Evolutionary conservation across 2,888 invertebrate species (phyloP), one percentile per base, ranked within the genome.

Genomic region (Glyphotaelius pellucidus): DNA sequence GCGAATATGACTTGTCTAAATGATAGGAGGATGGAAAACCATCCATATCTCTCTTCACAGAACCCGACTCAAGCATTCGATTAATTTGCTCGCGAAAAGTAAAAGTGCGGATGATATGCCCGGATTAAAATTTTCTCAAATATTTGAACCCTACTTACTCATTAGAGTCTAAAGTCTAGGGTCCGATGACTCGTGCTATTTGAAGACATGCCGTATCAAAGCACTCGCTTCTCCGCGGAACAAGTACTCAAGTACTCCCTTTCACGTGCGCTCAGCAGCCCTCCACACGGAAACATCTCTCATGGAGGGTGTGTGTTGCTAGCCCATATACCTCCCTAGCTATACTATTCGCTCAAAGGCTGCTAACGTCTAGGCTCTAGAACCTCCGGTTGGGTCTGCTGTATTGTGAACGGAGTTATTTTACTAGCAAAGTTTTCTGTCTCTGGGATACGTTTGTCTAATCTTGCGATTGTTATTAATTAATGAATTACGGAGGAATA

Each of bases 141-240:
- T 67, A 67, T 67, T 9, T 67, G 67, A 25, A 25, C 67, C 67
- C 67, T 67, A 67, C 67, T 67, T 25, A 67, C 67, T 67, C 67
- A n/a, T 67, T 67, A 67, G 67, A 67, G 67, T 67, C 25, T 67
- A 25, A 67, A 67, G 67, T 67, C 67, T 67, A n/a, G 25, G 67
- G 67, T 67, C 86, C 14, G 42, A 42, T 42, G 35, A 47, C 42
- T 86, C 42, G 38, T 42, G 86, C 35, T 79, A 25, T 79, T 79
- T 79, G 79, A 89, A 79, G 88, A 35, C 25, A 38, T 79, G 32
- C n/a, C 25, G 15, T 79, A 79, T 89, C 79, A 89, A 89, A 89
- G 79, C 88, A 31, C 31, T 35, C 67, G 67, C n/a, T 31, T 67
- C 31, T 67, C 25, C 31, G 19, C 32, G 88, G 32, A 35, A 79